A percentile compares a stretch with the other conserved stretches of the same genome.
These are phyloP conservation scores for Mormyrus lacerda DNA, from an alignment of 2,113 vertebrate genomes.

Conservation along the genomic window DNA sequence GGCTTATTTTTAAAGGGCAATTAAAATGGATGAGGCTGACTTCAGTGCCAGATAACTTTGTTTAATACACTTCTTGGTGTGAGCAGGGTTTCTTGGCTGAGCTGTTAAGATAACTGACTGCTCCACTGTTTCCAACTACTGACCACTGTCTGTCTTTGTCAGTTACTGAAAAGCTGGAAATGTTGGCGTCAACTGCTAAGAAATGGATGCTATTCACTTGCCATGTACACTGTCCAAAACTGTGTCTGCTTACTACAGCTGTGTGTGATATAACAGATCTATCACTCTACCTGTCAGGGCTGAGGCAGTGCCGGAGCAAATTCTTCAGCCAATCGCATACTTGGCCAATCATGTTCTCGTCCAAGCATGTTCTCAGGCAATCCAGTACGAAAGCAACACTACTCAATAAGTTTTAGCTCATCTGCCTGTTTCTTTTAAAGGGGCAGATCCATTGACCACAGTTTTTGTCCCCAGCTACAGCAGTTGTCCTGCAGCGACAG, in stretches of 20 bases:
- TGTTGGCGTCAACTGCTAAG: background rate
- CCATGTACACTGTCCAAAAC: background rate
- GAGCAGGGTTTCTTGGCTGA: background rate
- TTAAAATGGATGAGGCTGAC: background rate
- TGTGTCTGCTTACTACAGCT: background rate
- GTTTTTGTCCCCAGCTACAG: background rate
- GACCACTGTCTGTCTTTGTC: background rate
- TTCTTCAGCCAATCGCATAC: background rate
- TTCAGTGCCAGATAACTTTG: background rate
- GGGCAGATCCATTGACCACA: background rate
- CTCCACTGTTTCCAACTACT: background rate
- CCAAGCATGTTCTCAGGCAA: background rate
- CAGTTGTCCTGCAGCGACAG: background rate
- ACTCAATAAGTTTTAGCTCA: background rate
- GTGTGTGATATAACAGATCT: background rate
- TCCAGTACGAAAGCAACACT: background rate
- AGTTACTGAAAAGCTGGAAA: background rate
- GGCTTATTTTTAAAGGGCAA: background rate
- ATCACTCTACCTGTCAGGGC: background rate
- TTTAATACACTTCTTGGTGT: background rate
- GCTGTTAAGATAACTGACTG: background rate
- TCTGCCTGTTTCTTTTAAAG: background rate
- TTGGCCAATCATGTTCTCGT: background rate
- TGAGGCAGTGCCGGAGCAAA: background rate
- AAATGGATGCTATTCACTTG: background rate